These are phyloP conservation scores for Pantherophis vulpinus DNA, from an alignment of 2,797 vertebrate genomes.

Conservation along the genomic window DNA sequence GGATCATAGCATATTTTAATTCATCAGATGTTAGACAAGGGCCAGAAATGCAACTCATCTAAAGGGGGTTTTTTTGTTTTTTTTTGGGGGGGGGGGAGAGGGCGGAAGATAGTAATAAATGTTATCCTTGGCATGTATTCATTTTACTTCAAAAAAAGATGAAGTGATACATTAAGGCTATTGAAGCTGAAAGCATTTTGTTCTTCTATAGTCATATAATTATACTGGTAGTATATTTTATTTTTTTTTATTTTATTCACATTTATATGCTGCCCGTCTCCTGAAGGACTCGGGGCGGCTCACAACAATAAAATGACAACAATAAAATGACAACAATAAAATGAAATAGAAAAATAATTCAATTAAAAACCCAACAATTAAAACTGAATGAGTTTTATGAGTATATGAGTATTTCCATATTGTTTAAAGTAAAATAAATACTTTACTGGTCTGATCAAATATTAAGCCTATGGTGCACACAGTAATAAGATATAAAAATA, in stretches of 20 bases:
- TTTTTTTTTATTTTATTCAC: too few relatives aligned
- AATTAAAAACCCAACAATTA: too few relatives aligned
- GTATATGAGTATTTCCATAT: not conserved
- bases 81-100: rapidly evolving
- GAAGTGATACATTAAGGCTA: not conserved
- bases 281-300: too few relatives aligned
- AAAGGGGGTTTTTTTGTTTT: not conserved
- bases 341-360: too few relatives aligned
- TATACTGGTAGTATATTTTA: not conserved
- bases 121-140: not conserved
- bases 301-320: too few relatives aligned
- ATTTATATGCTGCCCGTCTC: too few relatives aligned
- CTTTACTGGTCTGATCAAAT: not conserved
- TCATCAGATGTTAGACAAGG: constrained; percentile 92
- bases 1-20: constrained; percentile 96
- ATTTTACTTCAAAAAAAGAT: not conserved
- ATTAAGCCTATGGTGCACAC: not conserved
- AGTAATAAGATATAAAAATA: not conserved
- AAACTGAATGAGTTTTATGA: too few relatives aligned
- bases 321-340: too few relatives aligned
- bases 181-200: not conserved
- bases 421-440: not conserved
- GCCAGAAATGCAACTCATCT: constrained; percentile 82
- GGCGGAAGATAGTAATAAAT: not conserved
- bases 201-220: not conserved